Evolutionary conservation across 2,797 vertebrate genomes (phyloP).

Genomic region (Xenopus petersii): DNA sequence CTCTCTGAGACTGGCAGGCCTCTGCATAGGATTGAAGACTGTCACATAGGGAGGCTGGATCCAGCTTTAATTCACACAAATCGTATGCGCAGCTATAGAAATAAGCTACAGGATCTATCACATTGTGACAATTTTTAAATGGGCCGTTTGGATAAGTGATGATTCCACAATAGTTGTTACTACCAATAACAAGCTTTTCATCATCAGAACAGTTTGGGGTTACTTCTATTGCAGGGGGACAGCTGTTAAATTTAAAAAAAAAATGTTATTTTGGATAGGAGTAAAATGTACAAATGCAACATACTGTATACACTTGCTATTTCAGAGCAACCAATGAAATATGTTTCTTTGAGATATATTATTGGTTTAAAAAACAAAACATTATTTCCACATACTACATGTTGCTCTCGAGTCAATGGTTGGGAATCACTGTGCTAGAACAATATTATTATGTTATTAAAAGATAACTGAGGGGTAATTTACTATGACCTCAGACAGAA

Average conservation of each 20-base stretch:
- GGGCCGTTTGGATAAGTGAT: constrained; percentile 43
- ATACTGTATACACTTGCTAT: too few relatives aligned
- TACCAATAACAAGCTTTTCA: constrained; percentile 43
- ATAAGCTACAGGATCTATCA: constrained; percentile 49
- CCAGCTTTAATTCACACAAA: constrained; percentile 53
- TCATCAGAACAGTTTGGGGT: constrained; percentile 51
- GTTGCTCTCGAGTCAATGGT: too few relatives aligned
- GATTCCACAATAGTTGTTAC: constrained; percentile 53
- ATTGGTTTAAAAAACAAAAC: too few relatives aligned
- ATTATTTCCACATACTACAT: too few relatives aligned
- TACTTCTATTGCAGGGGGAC: constrained; percentile 21
- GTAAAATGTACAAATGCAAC: too few relatives aligned
- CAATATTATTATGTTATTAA: too few relatives aligned
- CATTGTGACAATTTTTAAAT: constrained; percentile 45
- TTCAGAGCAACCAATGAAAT: too few relatives aligned
- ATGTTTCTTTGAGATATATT: too few relatives aligned
- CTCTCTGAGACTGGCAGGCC: constrained; percentile 52
- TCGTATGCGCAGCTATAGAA: constrained; percentile 54
- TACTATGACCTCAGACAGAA: too few relatives aligned
- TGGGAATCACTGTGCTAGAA: too few relatives aligned
- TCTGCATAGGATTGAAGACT: constrained; percentile 57
- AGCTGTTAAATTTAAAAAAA: constrained; percentile 40
- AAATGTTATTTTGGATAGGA: too few relatives aligned
- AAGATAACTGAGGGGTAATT: too few relatives aligned
- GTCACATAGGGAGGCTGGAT: constrained; percentile 42